A percentile compares a stretch with the other conserved stretches of the same genome.
Conservation (phyloP, 2,113 vertebrate genomes). For the Rallus limicola region DNA sequence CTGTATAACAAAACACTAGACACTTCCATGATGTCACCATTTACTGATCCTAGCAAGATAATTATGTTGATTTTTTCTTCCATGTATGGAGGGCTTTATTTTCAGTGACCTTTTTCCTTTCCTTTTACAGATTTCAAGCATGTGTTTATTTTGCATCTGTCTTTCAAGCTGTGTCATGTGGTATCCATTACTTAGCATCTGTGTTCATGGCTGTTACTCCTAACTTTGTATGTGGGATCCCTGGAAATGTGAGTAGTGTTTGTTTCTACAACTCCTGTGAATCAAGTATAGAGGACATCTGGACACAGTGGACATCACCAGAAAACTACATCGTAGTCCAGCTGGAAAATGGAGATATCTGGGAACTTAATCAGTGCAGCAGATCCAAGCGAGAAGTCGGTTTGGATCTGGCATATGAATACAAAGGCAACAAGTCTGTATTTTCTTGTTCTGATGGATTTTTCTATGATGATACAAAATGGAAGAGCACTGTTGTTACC, state of each 20-base stretch:
- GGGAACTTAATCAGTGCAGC: constrained; percentile 88
- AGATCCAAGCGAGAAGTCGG: constrained; percentile 70
- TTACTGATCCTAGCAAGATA: not conserved
- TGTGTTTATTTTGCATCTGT: constrained; percentile 88
- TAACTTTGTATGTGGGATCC: constrained; percentile 80
- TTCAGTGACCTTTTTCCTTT: constrained; percentile 10
- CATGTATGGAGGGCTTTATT: not conserved
- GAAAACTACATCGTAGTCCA: constrained; percentile 79
- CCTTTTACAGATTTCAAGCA: constrained; percentile 86
- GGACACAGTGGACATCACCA: constrained; percentile 71
- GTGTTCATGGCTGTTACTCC: constrained; percentile 90
- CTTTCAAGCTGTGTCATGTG: constrained; percentile 90
- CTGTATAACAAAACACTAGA: not conserved
- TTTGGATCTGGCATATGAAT: constrained; percentile 72
- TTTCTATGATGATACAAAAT: constrained; percentile 82
- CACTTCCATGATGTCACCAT: not conserved
- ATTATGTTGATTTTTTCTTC: not conserved
- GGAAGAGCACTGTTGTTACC: constrained; percentile 86
- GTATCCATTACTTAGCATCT: constrained; percentile 92
- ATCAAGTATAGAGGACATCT: constrained; percentile 76
- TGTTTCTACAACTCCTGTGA: constrained; percentile 79
- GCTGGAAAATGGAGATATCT: constrained; percentile 82
- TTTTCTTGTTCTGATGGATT: constrained; percentile 80
- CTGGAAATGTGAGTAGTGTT: constrained; percentile 82
- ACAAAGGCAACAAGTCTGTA: constrained; percentile 79